Evolutionary conservation across 2,113 vertebrate species (phyloP).

Genomic region (Hyperoodon ampullatus): DNA sequence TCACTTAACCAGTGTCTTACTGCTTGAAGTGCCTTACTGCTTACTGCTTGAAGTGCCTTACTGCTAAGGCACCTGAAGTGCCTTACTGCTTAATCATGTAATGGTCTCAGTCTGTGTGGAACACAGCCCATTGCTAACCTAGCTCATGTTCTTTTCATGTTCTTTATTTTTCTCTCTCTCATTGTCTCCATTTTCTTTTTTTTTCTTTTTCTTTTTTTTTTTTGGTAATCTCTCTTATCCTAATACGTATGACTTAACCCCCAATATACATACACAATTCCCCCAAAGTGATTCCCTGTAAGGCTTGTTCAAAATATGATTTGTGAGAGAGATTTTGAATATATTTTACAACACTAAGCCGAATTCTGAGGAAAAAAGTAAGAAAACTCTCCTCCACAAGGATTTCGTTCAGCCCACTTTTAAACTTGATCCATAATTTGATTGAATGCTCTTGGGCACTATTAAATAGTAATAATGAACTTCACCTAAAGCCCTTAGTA

Average conservation of each 20-base stretch:
- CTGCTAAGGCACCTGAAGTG: constrained; percentile 44
- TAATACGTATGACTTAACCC: neutral
- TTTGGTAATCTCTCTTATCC: neutral
- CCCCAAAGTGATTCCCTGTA: neutral
- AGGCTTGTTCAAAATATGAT: neutral
- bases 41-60: constrained; percentile 64
- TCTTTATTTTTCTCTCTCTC: neutral
- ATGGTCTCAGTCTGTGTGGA: neutral
- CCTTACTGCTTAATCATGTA: constrained; percentile 70
- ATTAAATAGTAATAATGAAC: constrained; percentile 92
- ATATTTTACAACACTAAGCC: constrained; percentile 7
- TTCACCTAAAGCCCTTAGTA: constrained; percentile 92
- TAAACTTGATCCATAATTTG: constrained; percentile 88
- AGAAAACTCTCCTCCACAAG: constrained; percentile 75
- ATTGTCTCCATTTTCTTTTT: neutral
- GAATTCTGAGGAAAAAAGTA: constrained; percentile 71
- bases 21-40: constrained; percentile 57
- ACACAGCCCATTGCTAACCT: neutral
- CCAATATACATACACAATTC: neutral
- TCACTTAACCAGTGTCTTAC: constrained; percentile 64
- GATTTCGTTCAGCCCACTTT: constrained; percentile 85
- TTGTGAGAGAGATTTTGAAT: neutral
- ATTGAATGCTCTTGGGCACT: constrained; percentile 89
- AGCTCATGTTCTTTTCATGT: neutral
- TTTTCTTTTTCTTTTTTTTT: neutral